These are phyloP conservation scores for Moxostoma hubbsi DNA, from an alignment of 2,797 vertebrate genomes.

Conservation along the genomic window DNA sequence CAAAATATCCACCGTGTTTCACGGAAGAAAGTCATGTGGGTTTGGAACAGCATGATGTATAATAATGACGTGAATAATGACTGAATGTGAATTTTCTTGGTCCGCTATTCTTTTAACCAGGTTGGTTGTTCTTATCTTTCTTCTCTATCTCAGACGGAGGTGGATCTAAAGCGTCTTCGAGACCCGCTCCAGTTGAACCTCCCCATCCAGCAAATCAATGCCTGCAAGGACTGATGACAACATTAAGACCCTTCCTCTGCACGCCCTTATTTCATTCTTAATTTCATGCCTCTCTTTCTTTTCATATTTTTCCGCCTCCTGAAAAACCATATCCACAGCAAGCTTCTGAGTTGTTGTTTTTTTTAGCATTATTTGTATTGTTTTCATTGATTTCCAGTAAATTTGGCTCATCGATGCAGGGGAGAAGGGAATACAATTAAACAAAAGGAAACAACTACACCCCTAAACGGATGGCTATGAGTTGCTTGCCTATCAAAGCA, in stretches of 20 bases:
- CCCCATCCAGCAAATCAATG: constrained; percentile 91
- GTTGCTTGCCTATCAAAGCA: constrained; percentile 56
- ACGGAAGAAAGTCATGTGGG: too few relatives aligned
- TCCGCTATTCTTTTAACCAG: neutral
- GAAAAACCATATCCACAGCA: constrained; percentile 76
- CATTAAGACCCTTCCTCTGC: constrained; percentile 71
- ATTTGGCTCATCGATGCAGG: constrained; percentile 63
- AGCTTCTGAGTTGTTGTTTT: constrained; percentile 70
- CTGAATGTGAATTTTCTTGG: neutral
- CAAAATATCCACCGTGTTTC: too few relatives aligned
- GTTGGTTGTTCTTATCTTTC: neutral
- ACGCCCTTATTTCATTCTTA: constrained; percentile 23
- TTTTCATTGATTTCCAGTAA: constrained; percentile 42
- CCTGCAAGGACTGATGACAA: constrained; percentile 90
- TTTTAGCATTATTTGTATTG: constrained; percentile 34
- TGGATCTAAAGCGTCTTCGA: constrained; percentile 97
- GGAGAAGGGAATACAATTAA: constrained; percentile 64
- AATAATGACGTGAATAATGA: neutral
- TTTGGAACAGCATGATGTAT: neutral
- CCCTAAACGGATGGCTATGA: constrained; percentile 45
- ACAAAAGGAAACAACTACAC: constrained; percentile 58
- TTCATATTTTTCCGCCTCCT: constrained; percentile 46
- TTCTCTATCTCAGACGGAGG: constrained; percentile 84
- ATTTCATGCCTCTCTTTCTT: constrained; percentile 54
- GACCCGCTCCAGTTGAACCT: constrained; percentile 98